Evolutionary conservation across 2,888 invertebrate species (phyloP), one percentile per base, ranked within the genome.

Genomic region (Erynnis tages): DNA sequence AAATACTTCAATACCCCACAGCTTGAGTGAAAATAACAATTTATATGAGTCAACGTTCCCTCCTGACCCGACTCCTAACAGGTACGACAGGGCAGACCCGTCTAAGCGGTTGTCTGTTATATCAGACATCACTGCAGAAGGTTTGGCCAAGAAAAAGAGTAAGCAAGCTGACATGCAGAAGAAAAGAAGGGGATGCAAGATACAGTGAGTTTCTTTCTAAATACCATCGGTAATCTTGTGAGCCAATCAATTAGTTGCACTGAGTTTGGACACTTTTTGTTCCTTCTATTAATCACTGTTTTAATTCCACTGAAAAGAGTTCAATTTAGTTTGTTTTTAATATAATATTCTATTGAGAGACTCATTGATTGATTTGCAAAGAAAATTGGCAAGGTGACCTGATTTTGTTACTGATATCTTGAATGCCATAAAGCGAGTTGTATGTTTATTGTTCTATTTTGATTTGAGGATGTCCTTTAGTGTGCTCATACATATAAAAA

Each of bases 101-200:
- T 75, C 78, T 1, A 89, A 89, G 53, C 73, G 89, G 44, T 67
- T 86, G 27, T 89, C 89, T 1, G 88, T 89, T 1, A 84, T 87
- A 64, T 89, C 89, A 4, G 89, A 89, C 54, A 88, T 88, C 43
- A 88, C 87, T 13, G 80, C 84, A 14, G 89, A 89, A 59, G 84
- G 80, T 5, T 62, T 87, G 2, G 83, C 80, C 10, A 89, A 87
- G 62, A 88, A 84, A 56, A 86, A 86, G 57, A 82, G 61, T 43
- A 88, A 87, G 62, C 81, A 85, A 64, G 80, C 76, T 23, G 79
- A 81, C 40, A 64, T 79, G 62, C 77, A 78, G 27, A 87, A 88
- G 62, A 89, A 89, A 61, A 70, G 81, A 58, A 83, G 78, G 57
- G 89, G 89, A 49, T 89, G 89, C 62, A 87, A 86, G 56, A 89